Conservation (phyloP, 2,888 invertebrate genomes). For the Malthinus seriepunctatus region DNA sequence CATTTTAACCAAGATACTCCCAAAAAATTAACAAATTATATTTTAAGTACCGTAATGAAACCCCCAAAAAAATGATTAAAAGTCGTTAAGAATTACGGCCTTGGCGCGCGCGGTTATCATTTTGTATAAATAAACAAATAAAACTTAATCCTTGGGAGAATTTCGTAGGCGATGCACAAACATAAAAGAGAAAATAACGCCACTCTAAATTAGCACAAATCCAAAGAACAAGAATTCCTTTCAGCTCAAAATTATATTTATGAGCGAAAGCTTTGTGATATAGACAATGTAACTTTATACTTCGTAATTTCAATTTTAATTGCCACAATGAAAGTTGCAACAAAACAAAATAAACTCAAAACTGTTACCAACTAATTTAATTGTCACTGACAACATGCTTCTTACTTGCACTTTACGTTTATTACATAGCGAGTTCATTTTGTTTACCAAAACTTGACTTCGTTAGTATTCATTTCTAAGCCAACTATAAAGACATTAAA, state of each 20-base stretch:
- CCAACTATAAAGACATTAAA: no score
- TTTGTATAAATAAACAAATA: background rate
- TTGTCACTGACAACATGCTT: conserved; percentile 21
- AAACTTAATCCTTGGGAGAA: background rate
- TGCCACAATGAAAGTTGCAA: conserved; percentile 3
- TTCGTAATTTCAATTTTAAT: conserved; percentile 20
- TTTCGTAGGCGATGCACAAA: conserved; percentile 2
- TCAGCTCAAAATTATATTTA: conserved; percentile 5
- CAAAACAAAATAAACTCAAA: conserved; percentile 16
- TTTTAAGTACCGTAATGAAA: no score
- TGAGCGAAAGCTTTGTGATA: conserved; percentile 5
- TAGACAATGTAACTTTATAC: conserved; percentile 21
- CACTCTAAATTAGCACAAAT: conserved; percentile 13
- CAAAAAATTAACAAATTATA: no score
- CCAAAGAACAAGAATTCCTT: conserved; percentile 9
- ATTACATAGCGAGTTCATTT: conserved; percentile 13
- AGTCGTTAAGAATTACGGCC: no score
- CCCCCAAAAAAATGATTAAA: no score
- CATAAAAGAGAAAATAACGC: conserved; percentile 6
- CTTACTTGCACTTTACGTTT: conserved; percentile 8
- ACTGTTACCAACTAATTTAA: conserved; percentile 28
- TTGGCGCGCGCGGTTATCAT: no score
- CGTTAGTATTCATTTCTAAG: no score
- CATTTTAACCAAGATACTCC: no score
- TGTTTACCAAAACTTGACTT: no score